Conservation (phyloP, 2,113 vertebrate species). For the Elaphurus davidianus region DNA sequence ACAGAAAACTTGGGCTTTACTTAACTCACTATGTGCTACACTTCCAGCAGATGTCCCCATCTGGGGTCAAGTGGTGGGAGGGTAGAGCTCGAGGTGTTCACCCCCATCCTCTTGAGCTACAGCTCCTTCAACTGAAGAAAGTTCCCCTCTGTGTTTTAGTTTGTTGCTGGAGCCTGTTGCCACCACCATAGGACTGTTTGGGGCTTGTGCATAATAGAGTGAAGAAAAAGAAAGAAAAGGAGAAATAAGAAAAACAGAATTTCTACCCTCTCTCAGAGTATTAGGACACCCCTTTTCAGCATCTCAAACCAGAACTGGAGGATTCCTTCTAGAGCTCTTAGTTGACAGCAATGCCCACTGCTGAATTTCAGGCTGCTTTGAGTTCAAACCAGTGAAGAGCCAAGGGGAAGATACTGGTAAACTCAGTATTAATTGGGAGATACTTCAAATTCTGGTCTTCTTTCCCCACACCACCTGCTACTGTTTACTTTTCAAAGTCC, state of each 20-base stretch:
- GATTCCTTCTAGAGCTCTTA: background rate
- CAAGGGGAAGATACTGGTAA: background rate
- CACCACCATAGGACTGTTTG: background rate
- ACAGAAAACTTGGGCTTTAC: background rate
- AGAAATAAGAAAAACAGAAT: background rate
- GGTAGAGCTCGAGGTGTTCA: background rate
- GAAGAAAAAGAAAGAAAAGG: background rate
- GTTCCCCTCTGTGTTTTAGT: background rate
- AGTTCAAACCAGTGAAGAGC: background rate
- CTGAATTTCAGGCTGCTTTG: background rate
- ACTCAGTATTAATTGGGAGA: background rate
- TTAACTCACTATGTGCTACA: background rate
- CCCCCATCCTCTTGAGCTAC: background rate
- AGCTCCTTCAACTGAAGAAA: background rate
- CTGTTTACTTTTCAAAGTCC: background rate
- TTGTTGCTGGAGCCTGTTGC: background rate
- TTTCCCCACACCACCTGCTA: background rate
- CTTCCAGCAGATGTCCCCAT: background rate
- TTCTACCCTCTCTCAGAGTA: background rate
- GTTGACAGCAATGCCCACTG: rapidly evolving
- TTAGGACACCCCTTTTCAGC: background rate
- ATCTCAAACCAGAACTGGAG: background rate
- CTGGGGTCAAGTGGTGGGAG: background rate
- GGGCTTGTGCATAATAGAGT: background rate
- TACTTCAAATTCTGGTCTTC: background rate